phyloP scores from a whole-genome alignment of 2,113 vertebrate species.

The Varanus salvator region DNA sequence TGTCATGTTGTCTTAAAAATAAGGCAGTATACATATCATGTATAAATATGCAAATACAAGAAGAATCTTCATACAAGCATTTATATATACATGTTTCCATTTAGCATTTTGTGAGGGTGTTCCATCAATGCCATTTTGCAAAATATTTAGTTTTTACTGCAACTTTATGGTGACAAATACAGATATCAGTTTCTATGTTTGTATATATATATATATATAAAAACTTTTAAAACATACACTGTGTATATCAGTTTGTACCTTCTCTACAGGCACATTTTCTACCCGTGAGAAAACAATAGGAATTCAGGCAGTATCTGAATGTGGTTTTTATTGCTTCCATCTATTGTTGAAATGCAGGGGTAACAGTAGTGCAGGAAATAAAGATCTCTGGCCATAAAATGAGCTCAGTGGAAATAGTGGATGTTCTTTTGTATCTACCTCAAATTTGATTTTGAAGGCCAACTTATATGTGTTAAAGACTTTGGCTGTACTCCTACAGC shows the following conservation, averaged over 20 bases:
- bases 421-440: neutral
- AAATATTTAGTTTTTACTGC: neutral
- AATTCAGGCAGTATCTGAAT: neutral
- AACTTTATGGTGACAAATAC: neutral
- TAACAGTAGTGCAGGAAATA: neutral
- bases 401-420: neutral
- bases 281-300: neutral
- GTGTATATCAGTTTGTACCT: neutral
- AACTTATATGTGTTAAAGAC: neutral
- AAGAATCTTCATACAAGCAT: neutral
- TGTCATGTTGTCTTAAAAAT: neutral
- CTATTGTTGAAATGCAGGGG: slow-evolving; percentile 18
- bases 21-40: neutral
- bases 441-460: slow-evolving; percentile 2
- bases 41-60: neutral
- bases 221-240: neutral
- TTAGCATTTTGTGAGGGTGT: neutral
- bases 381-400: neutral
- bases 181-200: neutral
- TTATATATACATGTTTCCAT: neutral
- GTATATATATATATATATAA: too few relatives aligned
- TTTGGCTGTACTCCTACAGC: neutral
- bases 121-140: neutral
- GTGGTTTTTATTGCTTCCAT: slow-evolving; percentile 12
- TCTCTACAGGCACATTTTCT: neutral